Evolutionary conservation across 2,888 invertebrate genomes (phyloP).

Genomic region (Melikaiella ostensackeni): DNA sequence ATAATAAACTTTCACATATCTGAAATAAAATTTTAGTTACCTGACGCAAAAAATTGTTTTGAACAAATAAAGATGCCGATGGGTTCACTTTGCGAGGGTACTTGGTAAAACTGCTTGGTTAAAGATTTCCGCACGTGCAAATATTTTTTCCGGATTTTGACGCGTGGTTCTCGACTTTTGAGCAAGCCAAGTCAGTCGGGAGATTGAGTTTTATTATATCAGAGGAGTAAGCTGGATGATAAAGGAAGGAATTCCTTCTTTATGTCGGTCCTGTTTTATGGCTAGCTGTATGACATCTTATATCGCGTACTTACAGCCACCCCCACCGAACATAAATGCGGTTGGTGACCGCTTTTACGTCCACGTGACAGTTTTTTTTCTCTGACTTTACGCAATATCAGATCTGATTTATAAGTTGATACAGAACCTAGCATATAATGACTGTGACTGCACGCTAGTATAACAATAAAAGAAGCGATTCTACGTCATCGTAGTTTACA

Average conservation of each 20-base stretch:
- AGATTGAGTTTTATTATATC: slow-evolving; percentile 62
- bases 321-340: slow-evolving; percentile 61
- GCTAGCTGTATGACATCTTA: slow-evolving; percentile 60
- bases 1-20: background rate
- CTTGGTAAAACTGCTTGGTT: background rate
- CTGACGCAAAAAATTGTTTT: slow-evolving; percentile 1
- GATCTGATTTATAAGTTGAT: slow-evolving; percentile 18
- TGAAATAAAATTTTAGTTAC: slow-evolving; percentile 13
- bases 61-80: background rate
- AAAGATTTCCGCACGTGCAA: background rate
- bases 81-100: background rate
- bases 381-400: background rate
- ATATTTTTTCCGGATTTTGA: slow-evolving; percentile 3
- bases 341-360: slow-evolving; percentile 51
- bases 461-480: background rate
- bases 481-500: background rate
- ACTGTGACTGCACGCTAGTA: background rate
- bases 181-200: slow-evolving; percentile 49
- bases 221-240: slow-evolving; percentile 68
- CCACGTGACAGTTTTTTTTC: slow-evolving; percentile 25
- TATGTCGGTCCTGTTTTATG: slow-evolving; percentile 61
- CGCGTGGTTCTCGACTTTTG: slow-evolving; percentile 43
- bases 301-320: slow-evolving; percentile 62
- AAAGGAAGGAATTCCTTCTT: slow-evolving; percentile 60
- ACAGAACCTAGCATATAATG: background rate